Conservation (phyloP, 2,797 vertebrate species). For the Silurus lanzhouensis region DNA sequence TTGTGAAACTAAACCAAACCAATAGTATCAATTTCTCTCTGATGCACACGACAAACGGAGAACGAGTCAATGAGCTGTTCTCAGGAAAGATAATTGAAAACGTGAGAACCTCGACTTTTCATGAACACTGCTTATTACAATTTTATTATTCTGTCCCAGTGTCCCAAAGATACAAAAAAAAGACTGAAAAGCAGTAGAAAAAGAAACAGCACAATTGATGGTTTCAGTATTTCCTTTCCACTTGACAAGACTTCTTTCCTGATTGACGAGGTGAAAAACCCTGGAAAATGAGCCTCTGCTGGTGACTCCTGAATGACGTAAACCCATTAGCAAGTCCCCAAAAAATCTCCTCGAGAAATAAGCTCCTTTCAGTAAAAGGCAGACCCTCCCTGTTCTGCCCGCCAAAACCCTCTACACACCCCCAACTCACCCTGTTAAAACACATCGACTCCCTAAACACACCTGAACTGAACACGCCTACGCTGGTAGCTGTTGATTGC, state of each 20-base stretch:
- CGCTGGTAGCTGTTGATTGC: slow-evolving; percentile 55
- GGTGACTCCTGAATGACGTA: slow-evolving; percentile 60
- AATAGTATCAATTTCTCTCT: neutral
- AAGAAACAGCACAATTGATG: neutral
- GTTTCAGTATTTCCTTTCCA: slow-evolving; percentile 48
- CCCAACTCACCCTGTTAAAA: slow-evolving; percentile 52
- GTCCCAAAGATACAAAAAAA: too few species aligned
- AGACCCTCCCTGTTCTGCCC: slow-evolving; percentile 23
- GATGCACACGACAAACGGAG: neutral
- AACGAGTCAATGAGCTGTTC: neutral
- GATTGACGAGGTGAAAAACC: slow-evolving; percentile 71
- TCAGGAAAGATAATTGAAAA: neutral
- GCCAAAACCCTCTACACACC: slow-evolving; percentile 35
- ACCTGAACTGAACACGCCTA: slow-evolving; percentile 39
- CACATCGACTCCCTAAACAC: slow-evolving; percentile 47
- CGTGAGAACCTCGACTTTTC: neutral
- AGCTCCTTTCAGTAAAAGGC: slow-evolving; percentile 37
- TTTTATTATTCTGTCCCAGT: neutral
- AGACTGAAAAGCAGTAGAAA: neutral
- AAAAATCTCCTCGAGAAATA: slow-evolving; percentile 43
- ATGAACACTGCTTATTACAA: neutral
- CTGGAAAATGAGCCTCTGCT: slow-evolving; percentile 62
- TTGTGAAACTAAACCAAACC: slow-evolving; percentile 15
- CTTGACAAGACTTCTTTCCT: slow-evolving; percentile 36
- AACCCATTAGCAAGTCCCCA: slow-evolving; percentile 69